These are phyloP conservation scores for Linhomoeus sp. DNA, from an alignment of 2,888 invertebrate genomes.

Conservation along the genomic window DNA sequence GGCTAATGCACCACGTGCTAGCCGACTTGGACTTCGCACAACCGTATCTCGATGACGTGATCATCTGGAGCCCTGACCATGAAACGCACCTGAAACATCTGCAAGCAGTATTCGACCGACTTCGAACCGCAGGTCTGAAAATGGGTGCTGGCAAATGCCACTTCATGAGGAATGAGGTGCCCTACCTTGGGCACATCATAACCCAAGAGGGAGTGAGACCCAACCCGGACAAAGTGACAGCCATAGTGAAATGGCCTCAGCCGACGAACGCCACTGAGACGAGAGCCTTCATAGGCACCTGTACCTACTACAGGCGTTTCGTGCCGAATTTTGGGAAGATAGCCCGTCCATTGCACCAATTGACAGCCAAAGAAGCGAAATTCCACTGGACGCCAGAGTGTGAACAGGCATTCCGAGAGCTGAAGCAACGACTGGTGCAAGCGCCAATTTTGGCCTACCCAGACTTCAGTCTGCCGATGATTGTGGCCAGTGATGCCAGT, in stretches of 20 bases:
- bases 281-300: not conserved
- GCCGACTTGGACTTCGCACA: too few relatives aligned
- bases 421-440: not conserved
- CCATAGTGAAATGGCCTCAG: not conserved
- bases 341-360: not conserved
- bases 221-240: not conserved
- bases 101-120: too few relatives aligned
- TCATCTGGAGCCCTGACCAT: too few relatives aligned
- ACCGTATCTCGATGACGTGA: too few relatives aligned
- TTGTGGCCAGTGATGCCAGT: not conserved
- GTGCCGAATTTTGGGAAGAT: not conserved
- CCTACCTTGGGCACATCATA: conserved; percentile 10
- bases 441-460: not conserved
- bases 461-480: not conserved
- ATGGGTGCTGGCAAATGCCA: conserved; percentile 12
- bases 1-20: too few relatives aligned
- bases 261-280: not conserved
- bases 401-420: not conserved
- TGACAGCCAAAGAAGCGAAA: not conserved
- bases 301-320: not conserved
- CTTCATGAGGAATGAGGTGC: conserved; percentile 5
- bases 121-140: conserved; percentile 28
- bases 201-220: not conserved
- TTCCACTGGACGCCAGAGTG: not conserved
- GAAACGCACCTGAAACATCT: too few relatives aligned